Conservation (phyloP, 2,113 vertebrate genomes). For the Calyptomena viridis region DNA sequence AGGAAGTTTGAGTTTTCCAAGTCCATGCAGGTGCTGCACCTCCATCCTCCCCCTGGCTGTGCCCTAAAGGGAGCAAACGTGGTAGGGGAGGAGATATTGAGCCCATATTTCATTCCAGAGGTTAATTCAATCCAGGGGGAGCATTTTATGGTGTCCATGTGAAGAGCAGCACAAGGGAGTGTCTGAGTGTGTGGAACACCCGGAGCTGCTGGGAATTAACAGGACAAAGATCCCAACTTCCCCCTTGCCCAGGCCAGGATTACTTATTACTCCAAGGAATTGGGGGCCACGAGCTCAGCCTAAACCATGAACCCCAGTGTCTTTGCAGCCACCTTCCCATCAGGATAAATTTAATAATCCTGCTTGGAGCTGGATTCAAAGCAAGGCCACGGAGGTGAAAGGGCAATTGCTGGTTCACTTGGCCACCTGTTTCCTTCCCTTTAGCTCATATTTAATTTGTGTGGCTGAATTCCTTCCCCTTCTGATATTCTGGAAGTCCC, state of each 20-base stretch:
- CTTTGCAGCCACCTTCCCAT: background rate
- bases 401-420: slow-evolving; percentile 36
- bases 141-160: background rate
- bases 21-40: background rate
- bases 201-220: background rate
- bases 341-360: slow-evolving; percentile 46
- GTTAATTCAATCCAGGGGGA: slow-evolving; percentile 49
- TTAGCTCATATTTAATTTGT: slow-evolving; percentile 19
- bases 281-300: background rate
- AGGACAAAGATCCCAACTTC: background rate
- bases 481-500: background rate
- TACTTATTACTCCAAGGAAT: background rate
- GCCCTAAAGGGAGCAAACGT: slow-evolving; percentile 1
- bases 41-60: background rate
- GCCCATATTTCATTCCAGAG: background rate
- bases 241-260: background rate
- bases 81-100: background rate
- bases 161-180: background rate
- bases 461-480: background rate
- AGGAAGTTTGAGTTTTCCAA: background rate
- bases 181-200: background rate
- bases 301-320: background rate
- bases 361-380: background rate
- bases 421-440: slow-evolving; percentile 63
- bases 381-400: slow-evolving; percentile 18